phyloP scores from a whole-genome alignment of 2,113 vertebrate genomes.

The Coptodon rendalli region DNA sequence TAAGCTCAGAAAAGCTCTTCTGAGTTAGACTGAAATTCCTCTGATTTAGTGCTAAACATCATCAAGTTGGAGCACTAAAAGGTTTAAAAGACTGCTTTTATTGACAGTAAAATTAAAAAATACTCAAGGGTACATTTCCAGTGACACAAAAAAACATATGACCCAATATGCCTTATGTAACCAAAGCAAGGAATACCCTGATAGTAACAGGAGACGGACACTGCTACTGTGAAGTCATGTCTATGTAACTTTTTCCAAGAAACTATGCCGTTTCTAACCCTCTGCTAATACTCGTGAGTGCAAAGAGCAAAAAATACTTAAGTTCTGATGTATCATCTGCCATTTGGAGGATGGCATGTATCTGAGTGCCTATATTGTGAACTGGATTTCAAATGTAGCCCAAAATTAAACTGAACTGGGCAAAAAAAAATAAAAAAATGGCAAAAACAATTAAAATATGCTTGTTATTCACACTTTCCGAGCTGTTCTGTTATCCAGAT shows the following conservation, averaged over 20 bases:
- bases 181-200: background rate
- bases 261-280: accelerated
- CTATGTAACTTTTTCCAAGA: background rate
- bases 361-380: background rate
- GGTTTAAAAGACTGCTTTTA: background rate
- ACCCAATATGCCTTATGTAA: background rate
- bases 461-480: background rate
- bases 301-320: background rate
- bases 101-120: background rate
- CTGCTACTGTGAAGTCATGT: background rate
- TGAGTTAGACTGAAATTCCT: background rate
- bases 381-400: background rate
- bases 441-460: background rate
- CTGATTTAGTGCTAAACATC: background rate
- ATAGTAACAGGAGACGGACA: background rate
- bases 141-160: background rate
- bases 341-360: background rate
- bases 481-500: background rate
- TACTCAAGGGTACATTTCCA: background rate
- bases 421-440: background rate
- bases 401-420: background rate
- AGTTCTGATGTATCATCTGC: background rate
- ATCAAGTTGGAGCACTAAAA: background rate
- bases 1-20: background rate
- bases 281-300: accelerated